phyloP scores from a whole-genome alignment of 1,140 invertebrate species.

The Gonioctena quinquepunctata region DNA sequence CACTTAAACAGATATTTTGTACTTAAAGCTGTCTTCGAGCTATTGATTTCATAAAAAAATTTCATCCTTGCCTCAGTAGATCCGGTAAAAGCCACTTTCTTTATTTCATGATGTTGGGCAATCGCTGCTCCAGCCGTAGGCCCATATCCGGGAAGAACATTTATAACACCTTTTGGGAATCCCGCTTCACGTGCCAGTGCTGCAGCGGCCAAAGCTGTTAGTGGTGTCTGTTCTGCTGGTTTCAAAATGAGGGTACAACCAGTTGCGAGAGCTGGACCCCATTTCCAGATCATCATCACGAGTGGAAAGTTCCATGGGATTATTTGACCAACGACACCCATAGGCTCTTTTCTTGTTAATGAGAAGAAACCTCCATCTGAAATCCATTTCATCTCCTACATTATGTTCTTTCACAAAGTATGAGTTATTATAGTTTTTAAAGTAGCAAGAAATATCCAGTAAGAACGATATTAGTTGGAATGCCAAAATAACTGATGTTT shows the following conservation, averaged over 20 bases:
- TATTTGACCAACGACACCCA: conserved; percentile 88
- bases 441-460: too few species aligned
- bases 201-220: conserved; percentile 82
- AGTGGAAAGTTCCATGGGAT: conserved; percentile 93
- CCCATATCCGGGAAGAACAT: conserved; percentile 82
- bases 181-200: conserved; percentile 83
- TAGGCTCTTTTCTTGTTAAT: conserved; percentile 76
- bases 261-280: conserved; percentile 79
- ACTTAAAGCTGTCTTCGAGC: too few species aligned
- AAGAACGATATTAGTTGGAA: too few species aligned
- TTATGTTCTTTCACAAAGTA: neutral
- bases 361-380: conserved; percentile 59
- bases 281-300: conserved; percentile 80
- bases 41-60: too few species aligned
- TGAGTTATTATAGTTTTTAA: neutral
- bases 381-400: neutral
- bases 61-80: conserved; percentile 72
- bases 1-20: too few species aligned
- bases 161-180: conserved; percentile 87
- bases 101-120: conserved; percentile 72
- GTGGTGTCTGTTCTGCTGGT: conserved; percentile 92
- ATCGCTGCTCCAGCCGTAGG: conserved; percentile 83
- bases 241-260: conserved; percentile 88
- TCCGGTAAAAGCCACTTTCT: conserved; percentile 90
- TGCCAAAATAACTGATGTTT: too few species aligned